These are phyloP conservation scores for Melanotaenia duboulayi DNA, from an alignment of 2,113 vertebrate genomes.

Conservation along the genomic window DNA sequence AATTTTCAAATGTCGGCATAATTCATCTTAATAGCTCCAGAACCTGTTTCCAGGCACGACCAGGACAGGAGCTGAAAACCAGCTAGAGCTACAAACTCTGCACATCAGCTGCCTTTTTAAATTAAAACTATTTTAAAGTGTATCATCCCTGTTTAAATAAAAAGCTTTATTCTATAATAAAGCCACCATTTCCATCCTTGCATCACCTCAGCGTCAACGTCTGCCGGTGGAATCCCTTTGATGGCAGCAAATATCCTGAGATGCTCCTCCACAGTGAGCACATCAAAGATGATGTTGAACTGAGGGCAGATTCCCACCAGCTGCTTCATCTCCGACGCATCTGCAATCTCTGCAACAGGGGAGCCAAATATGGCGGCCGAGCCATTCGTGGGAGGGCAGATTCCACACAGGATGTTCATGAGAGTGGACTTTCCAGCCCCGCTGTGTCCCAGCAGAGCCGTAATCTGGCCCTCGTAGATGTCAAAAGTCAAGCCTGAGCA, in stretches of 20 bases:
- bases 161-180: no score
- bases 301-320: slow-evolving; percentile 96
- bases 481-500: slow-evolving; percentile 91
- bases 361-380: slow-evolving; percentile 92
- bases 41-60: no score
- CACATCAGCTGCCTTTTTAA: no score
- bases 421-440: slow-evolving; percentile 96
- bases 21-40: no score
- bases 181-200: no score
- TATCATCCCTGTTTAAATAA: no score
- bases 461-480: slow-evolving; percentile 98
- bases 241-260: slow-evolving; percentile 93
- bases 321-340: slow-evolving; percentile 90
- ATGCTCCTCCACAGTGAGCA: slow-evolving; percentile 95
- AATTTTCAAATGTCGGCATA: no score
- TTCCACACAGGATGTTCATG: slow-evolving; percentile 96
- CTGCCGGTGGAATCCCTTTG: slow-evolving; percentile 90
- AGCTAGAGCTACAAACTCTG: no score
- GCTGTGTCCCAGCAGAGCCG: slow-evolving; percentile 94
- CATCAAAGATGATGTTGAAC: slow-evolving; percentile 95
- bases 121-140: no score
- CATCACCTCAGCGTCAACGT: slow-evolving; percentile 88
- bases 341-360: slow-evolving; percentile 90
- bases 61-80: no score
- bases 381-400: slow-evolving; percentile 89